phyloP scores from a whole-genome alignment of 2,888 invertebrate genomes.

The Rhingia rostrata region DNA sequence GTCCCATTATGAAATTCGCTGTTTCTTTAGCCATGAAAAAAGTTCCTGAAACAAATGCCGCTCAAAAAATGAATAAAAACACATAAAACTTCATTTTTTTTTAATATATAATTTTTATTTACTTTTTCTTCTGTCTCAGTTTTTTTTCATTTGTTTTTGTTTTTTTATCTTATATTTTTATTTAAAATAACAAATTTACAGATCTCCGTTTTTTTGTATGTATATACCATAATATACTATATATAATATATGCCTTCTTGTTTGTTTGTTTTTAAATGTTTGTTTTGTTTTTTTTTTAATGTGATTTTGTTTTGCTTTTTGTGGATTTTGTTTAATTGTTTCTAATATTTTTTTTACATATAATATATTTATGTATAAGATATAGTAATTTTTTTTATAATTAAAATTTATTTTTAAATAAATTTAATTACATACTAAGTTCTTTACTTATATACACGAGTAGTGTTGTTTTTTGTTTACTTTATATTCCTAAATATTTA shows the following conservation, averaged over 20 bases:
- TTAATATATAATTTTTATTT: slow-evolving; percentile 71
- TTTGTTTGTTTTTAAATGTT: slow-evolving; percentile 55
- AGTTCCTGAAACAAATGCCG: not conserved
- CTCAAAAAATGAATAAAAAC: not conserved
- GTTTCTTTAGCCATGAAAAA: not conserved
- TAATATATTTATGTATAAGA: slow-evolving; percentile 56
- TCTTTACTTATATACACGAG: slow-evolving; percentile 60
- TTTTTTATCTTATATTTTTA: slow-evolving; percentile 71
- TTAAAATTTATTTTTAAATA: slow-evolving; percentile 66
- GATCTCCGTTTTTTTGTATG: slow-evolving; percentile 69
- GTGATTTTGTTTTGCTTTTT: slow-evolving; percentile 47
- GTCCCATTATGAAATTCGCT: too few relatives aligned
- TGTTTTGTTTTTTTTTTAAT: slow-evolving; percentile 52
- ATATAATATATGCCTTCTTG: slow-evolving; percentile 68
- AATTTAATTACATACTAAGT: slow-evolving; percentile 67
- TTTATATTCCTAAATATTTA: slow-evolving; percentile 77
- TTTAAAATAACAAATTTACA: slow-evolving; percentile 76
- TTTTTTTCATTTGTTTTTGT: slow-evolving; percentile 46
- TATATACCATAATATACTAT: slow-evolving; percentile 71
- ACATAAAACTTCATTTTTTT: slow-evolving; percentile 46
- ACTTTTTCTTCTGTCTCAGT: slow-evolving; percentile 59
- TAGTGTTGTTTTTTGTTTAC: slow-evolving; percentile 60
- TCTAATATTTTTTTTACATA: slow-evolving; percentile 65
- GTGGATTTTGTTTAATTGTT: slow-evolving; percentile 56
- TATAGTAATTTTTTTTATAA: slow-evolving; percentile 54